Conservation (phyloP, 2,113 vertebrate genomes). For the Eublepharis macularius region DNA sequence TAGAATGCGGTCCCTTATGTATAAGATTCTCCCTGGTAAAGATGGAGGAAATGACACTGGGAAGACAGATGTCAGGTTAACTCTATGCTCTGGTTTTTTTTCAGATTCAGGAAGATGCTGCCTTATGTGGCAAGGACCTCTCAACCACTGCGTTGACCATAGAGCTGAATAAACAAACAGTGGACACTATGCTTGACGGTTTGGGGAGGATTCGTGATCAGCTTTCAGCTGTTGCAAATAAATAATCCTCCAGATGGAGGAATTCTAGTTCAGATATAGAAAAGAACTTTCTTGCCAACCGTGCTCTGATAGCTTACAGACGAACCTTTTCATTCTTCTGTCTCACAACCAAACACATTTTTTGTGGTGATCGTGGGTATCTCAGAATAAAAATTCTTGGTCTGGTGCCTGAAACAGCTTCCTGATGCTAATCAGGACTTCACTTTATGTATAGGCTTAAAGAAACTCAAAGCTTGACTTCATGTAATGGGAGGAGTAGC, state of each 20-base stretch:
- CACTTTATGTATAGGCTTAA: background rate
- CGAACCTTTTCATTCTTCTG: background rate
- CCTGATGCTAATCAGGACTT: constrained; percentile 10
- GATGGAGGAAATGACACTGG: background rate
- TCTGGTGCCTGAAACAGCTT: constrained; percentile 7
- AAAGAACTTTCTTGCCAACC: background rate
- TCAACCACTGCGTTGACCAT: constrained; percentile 82
- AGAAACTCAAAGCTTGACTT: constrained; percentile 13
- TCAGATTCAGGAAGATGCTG: constrained; percentile 85
- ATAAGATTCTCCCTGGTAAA: background rate
- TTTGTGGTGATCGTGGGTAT: background rate
- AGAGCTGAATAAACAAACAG: constrained; percentile 91
- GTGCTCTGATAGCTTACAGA: background rate
- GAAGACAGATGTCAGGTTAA: background rate
- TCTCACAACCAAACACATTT: constrained; percentile 18
- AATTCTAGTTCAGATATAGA: background rate
- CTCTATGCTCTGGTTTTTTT: constrained; percentile 20
- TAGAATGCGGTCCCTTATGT: too few species aligned
- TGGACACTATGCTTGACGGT: constrained; percentile 95
- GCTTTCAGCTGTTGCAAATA: constrained; percentile 85
- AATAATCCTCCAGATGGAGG: constrained; percentile 62
- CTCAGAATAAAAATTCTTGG: constrained; percentile 32
- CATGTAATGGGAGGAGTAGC: background rate
- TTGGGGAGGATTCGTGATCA: constrained; percentile 92
- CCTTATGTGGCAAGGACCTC: constrained; percentile 67